Evolutionary conservation across 1,140 invertebrate genomes (phyloP), one percentile per base, ranked within the genome.

Genomic region (Drosophila sechellia): DNA sequence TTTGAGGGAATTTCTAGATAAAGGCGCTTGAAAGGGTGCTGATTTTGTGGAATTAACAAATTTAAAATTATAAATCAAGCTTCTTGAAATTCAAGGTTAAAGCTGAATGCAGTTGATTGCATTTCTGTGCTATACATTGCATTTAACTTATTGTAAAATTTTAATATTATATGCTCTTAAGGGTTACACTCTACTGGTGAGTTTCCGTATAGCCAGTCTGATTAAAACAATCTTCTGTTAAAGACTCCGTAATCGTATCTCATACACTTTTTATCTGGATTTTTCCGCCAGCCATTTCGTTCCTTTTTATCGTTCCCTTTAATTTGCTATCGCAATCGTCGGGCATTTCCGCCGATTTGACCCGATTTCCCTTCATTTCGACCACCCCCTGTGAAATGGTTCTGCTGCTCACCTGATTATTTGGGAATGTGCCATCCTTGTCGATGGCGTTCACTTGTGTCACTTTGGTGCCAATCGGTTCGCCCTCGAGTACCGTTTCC

Each of bases 371-470:
- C 55, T 60, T 60, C 65, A 25, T 52, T 74, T 17, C 37, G 11
- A 22, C 22, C 31, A 8, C 8, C 31, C 31, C 0, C 8, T 10
- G 31, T 8, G 31, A 31, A 13, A 8, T 22, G 12, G 40, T 3
- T 13, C 17, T 49, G 48, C 13, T 59, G 90, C 93, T 93, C 93
- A 98, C 97, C 94, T 97, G 95, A 93, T 98, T 98, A 92, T 98
- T 98, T 20, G 97, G 97, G 83, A 96, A 97, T 25, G 97, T 98
- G 81, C 97, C 97, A 93, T 99, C 98, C 92, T 97, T 98, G 93
- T 99, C 98, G 49, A 98, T 97, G 22, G 98, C 98, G 92, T 98
- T 97, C 77, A 99, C 97, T 93, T 98, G 97, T 22, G 97, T 98
- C 59, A 99, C 98, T 94, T 97, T 97, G 52, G 97, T 98, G 39